Evolutionary conservation across 2,888 invertebrate genomes (phyloP).

Genomic region (Thymelicus lineola): DNA sequence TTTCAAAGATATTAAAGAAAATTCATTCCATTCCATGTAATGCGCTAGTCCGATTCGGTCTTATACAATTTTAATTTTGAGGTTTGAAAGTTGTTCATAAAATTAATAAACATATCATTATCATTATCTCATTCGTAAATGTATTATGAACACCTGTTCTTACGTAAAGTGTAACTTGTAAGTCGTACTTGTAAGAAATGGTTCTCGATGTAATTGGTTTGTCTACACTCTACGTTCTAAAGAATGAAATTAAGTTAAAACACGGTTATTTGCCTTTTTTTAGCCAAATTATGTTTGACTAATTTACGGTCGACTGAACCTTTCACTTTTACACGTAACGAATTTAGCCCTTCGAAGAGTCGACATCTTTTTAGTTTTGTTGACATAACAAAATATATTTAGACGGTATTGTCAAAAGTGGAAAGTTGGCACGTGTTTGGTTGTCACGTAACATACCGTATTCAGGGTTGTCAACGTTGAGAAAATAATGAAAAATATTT

Average conservation of each 20-base stretch:
- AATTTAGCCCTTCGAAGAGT: constrained; percentile 44
- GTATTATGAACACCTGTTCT: constrained; percentile 5
- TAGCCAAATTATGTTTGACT: constrained; percentile 39
- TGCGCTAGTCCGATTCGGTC: too few relatives aligned
- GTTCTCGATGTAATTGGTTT: too few relatives aligned
- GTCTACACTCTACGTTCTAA: neutral
- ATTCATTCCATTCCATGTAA: too few relatives aligned
- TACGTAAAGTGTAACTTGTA: constrained; percentile 6
- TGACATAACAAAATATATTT: constrained; percentile 43
- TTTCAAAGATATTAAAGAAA: too few relatives aligned
- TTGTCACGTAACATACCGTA: constrained; percentile 43
- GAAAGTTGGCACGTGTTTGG: constrained; percentile 44
- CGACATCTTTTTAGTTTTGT: constrained; percentile 43
- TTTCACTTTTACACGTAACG: constrained; percentile 50
- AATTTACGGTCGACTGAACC: constrained; percentile 41
- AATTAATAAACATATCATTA: constrained; percentile 1
- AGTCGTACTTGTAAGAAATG: neutral
- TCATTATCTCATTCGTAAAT: neutral
- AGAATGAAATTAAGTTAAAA: neutral
- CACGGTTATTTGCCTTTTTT: constrained; percentile 18
- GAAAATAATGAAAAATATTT: neutral
- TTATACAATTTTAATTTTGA: neutral
- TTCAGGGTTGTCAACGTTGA: constrained; percentile 12
- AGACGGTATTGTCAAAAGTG: constrained; percentile 36
- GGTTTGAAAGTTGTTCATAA: constrained; percentile 2